phyloP scores from a whole-genome alignment of 2,888 invertebrate genomes.

The Mimachlamys varia region DNA sequence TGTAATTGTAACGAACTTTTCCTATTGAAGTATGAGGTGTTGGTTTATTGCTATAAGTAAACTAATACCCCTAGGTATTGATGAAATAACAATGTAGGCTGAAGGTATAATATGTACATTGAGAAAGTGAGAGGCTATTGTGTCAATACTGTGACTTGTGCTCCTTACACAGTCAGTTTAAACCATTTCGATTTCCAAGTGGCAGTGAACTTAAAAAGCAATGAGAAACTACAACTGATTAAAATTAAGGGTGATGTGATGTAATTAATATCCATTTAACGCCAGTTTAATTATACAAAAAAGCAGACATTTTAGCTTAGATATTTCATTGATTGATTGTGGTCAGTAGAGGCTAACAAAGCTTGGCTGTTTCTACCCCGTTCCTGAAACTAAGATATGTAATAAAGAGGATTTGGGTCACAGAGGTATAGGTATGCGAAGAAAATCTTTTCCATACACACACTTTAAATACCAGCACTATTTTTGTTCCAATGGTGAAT shows the following conservation, averaged over 20 bases:
- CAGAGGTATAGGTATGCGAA: background rate
- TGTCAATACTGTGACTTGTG: background rate
- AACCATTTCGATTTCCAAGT: background rate
- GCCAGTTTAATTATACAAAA: background rate
- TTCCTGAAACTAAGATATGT: background rate
- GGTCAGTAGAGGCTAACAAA: background rate
- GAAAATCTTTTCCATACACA: constrained; percentile 8
- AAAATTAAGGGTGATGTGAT: background rate
- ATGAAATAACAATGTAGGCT: background rate
- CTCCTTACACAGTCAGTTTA: background rate
- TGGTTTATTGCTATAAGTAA: background rate
- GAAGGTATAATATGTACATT: background rate
- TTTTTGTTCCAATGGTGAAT: constrained; percentile 9
- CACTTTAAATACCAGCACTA: background rate
- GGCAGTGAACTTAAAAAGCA: background rate
- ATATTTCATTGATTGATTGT: background rate
- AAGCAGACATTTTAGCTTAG: background rate
- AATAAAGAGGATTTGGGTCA: constrained; percentile 13
- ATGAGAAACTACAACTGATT: background rate
- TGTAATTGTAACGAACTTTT: background rate
- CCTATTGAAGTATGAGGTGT: background rate
- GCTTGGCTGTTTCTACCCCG: background rate
- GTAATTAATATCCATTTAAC: background rate
- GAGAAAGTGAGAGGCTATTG: background rate
- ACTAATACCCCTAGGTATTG: constrained; percentile 13